A percentile compares a stretch with the other conserved stretches of the same genome.
These are phyloP conservation scores for Grus americana DNA, from an alignment of 2,113 vertebrate genomes.

Conservation along the genomic window DNA sequence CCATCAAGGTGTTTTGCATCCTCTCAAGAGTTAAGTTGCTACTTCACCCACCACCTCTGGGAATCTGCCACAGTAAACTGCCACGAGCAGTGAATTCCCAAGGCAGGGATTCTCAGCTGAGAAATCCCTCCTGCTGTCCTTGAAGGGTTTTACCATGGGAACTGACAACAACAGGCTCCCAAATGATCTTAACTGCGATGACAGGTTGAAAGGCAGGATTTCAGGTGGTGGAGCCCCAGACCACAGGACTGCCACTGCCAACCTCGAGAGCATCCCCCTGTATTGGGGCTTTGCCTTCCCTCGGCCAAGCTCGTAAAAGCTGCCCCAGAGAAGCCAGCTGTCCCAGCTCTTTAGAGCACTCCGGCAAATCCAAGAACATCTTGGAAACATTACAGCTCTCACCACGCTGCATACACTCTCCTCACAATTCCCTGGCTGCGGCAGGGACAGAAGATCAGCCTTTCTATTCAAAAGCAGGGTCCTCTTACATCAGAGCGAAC, in stretches of 20 bases:
- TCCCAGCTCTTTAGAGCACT: background rate
- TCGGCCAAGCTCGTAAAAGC: background rate
- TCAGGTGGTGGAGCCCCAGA: background rate
- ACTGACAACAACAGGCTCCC: slow-evolving; percentile 26
- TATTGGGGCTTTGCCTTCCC: background rate
- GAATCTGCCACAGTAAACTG: slow-evolving; percentile 42
- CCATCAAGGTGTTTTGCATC: slow-evolving; percentile 34
- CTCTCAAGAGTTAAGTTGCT: slow-evolving; percentile 8
- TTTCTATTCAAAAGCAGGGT: background rate
- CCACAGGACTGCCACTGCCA: background rate
- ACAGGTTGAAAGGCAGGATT: background rate
- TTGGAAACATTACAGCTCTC: slow-evolving; percentile 37
- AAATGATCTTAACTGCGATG: background rate
- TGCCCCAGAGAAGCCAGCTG: slow-evolving; percentile 14
- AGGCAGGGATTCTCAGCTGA: slow-evolving; percentile 28
- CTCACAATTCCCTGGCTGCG: background rate
- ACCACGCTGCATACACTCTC: background rate
- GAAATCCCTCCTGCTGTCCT: slow-evolving; percentile 36
- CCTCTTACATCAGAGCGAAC: background rate
- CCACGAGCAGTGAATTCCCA: slow-evolving; percentile 39
- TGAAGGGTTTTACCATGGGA: slow-evolving; percentile 44
- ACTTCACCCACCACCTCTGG: slow-evolving; percentile 25
- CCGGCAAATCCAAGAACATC: slow-evolving; percentile 15
- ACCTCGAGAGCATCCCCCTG: background rate
- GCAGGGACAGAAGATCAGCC: background rate